phyloP scores from a whole-genome alignment of 2,797 vertebrate species.

The Acipenser ruthenus region DNA sequence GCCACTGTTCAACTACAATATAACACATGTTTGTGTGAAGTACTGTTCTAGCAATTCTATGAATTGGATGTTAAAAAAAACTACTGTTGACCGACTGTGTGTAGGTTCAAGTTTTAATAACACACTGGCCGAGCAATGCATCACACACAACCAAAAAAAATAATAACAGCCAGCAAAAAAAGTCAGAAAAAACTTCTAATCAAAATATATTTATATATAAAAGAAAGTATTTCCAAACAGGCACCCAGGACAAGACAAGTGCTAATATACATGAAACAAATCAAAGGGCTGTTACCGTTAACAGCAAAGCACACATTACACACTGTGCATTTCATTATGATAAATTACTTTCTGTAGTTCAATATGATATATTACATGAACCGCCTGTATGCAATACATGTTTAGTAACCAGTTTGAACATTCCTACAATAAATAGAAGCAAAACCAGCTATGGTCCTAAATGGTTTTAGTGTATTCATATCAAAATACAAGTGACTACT shows the following conservation, averaged over 20 bases:
- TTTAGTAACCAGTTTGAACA: not conserved
- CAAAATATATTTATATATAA: conserved; percentile 38
- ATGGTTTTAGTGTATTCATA: not conserved
- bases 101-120: conserved; percentile 51
- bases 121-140: conserved; percentile 46
- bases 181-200: conserved; percentile 10
- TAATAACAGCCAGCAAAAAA: conserved; percentile 43
- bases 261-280: conserved; percentile 19
- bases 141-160: conserved; percentile 41
- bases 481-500: not conserved
- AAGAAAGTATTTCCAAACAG: conserved; percentile 52
- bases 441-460: not conserved
- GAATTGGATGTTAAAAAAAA: conserved; percentile 18
- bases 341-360: not conserved
- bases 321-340: not conserved
- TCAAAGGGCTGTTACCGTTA: not conserved
- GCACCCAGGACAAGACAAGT: conserved; percentile 55
- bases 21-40: not conserved
- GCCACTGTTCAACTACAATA: conserved; percentile 3
- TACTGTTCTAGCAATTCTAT: conserved; percentile 31
- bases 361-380: conserved; percentile 5
- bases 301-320: not conserved
- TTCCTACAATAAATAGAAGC: not conserved
- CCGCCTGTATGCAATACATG: not conserved
- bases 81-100: conserved; percentile 20